Conservation (phyloP, 2,888 invertebrate genomes). For the Rhyacophila evoluta region DNA sequence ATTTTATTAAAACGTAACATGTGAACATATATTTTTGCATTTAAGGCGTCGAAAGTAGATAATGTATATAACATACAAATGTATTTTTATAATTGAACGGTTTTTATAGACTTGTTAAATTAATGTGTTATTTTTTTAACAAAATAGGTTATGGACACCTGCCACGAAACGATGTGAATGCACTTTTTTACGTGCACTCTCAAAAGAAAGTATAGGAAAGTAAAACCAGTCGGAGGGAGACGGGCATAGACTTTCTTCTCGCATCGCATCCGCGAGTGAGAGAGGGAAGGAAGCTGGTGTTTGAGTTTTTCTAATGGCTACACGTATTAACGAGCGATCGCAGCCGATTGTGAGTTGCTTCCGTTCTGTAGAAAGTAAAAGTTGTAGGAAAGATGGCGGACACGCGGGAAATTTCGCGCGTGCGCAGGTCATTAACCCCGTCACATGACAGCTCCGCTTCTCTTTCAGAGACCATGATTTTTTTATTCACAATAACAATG, state of each 20-base stretch:
- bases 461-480: background rate
- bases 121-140: background rate
- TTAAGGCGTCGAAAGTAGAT: too few species aligned
- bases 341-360: conserved; percentile 14
- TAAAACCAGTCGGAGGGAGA: background rate
- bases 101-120: background rate
- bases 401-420: conserved; percentile 12
- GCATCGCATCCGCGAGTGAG: background rate
- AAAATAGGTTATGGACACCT: background rate
- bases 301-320: conserved; percentile 17
- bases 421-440: conserved; percentile 9
- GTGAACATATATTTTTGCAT: too few species aligned
- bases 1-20: too few species aligned
- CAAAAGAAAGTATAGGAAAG: conserved; percentile 13
- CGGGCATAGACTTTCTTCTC: conserved; percentile 5
- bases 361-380: conserved; percentile 15
- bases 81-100: too few species aligned
- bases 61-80: too few species aligned
- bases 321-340: conserved; percentile 16
- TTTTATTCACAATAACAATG: conserved; percentile 16
- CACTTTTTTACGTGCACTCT: conserved; percentile 14
- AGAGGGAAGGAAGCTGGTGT: conserved; percentile 11
- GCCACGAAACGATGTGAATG: background rate
- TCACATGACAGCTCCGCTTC: background rate
- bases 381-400: conserved; percentile 24